Evolutionary conservation across 2,888 invertebrate genomes (phyloP).

Genomic region (Frankliniella intonsa): DNA sequence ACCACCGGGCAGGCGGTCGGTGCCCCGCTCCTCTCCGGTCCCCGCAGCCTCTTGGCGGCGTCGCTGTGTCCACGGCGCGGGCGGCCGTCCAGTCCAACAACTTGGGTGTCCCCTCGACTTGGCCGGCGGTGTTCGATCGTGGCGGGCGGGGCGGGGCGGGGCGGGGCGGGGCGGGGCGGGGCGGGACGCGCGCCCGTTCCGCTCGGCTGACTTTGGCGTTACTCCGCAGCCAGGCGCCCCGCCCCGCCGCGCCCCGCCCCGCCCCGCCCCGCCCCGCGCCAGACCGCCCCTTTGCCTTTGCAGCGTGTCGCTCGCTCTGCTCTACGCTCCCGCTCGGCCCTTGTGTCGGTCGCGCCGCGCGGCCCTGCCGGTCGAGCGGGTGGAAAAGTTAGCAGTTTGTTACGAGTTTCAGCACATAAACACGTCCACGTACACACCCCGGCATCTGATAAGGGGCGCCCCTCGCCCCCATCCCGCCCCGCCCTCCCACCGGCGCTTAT

Average conservation of each 20-base stretch:
- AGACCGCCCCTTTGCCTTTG: neutral
- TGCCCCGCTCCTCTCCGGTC: too few species aligned
- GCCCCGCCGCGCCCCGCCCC: slow-evolving; percentile 8
- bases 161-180: too few species aligned
- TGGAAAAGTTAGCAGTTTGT: slow-evolving; percentile 23
- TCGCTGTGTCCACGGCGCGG: too few species aligned
- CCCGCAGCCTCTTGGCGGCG: too few species aligned
- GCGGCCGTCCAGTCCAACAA: too few species aligned
- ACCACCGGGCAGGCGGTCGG: too few species aligned
- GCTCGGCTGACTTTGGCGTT: too few species aligned
- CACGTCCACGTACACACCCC: slow-evolving; percentile 23
- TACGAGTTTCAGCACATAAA: slow-evolving; percentile 26
- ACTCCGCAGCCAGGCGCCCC: neutral
- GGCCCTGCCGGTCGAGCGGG: neutral
- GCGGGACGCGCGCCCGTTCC: too few species aligned
- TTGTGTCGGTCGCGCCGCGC: neutral
- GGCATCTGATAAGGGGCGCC: slow-evolving; percentile 17
- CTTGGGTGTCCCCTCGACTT: too few species aligned
- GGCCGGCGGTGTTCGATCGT: too few species aligned
- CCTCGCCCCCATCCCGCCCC: neutral
- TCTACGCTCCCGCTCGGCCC: neutral
- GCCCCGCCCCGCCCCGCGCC: neutral
- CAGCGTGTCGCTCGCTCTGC: neutral
- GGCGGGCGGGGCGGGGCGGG: too few species aligned
- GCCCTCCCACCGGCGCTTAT: slow-evolving; percentile 1